These are phyloP conservation scores for Alloplasta piceator DNA, from an alignment of 2,888 invertebrate genomes.

Conservation along the genomic window DNA sequence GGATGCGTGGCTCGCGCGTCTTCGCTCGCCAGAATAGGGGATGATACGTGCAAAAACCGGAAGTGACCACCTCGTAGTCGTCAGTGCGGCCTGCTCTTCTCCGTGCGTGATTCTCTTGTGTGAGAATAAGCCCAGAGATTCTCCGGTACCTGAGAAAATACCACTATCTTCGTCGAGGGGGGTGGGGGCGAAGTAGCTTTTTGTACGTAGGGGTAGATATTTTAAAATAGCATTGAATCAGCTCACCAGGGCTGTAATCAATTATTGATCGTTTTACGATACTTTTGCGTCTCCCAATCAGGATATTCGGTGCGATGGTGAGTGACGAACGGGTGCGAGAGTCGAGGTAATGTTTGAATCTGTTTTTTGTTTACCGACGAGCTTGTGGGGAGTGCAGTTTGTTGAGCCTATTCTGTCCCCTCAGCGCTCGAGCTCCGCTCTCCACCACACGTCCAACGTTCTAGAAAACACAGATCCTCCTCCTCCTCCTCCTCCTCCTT, in stretches of 20 bases:
- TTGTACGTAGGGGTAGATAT: slow-evolving; percentile 49
- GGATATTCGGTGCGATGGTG: slow-evolving; percentile 66
- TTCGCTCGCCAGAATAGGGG: slow-evolving; percentile 17
- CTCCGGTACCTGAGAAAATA: slow-evolving; percentile 70
- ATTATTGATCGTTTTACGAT: slow-evolving; percentile 37
- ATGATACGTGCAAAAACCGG: slow-evolving; percentile 29
- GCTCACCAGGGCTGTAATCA: slow-evolving; percentile 68
- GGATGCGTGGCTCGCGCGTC: too few relatives aligned
- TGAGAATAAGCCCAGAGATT: slow-evolving; percentile 40
- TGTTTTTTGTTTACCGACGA: slow-evolving; percentile 58
- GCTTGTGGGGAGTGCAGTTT: slow-evolving; percentile 53
- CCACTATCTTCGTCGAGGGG: slow-evolving; percentile 45
- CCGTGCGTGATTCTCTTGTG: slow-evolving; percentile 34
- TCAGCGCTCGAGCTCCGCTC: slow-evolving; percentile 37
- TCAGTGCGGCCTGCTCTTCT: neutral
- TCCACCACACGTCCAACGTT: slow-evolving; percentile 65
- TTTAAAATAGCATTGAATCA: slow-evolving; percentile 69
- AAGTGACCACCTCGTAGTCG: neutral
- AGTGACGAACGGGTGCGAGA: slow-evolving; percentile 69
- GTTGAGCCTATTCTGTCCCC: slow-evolving; percentile 50
- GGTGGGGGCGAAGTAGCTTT: slow-evolving; percentile 4
- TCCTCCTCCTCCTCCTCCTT: slow-evolving; percentile 60
- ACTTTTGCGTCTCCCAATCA: slow-evolving; percentile 61
- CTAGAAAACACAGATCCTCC: slow-evolving; percentile 75
- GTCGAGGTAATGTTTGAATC: slow-evolving; percentile 63